Evolutionary conservation across 2,888 invertebrate genomes (phyloP).

Genomic region (Eristalis intricaria): DNA sequence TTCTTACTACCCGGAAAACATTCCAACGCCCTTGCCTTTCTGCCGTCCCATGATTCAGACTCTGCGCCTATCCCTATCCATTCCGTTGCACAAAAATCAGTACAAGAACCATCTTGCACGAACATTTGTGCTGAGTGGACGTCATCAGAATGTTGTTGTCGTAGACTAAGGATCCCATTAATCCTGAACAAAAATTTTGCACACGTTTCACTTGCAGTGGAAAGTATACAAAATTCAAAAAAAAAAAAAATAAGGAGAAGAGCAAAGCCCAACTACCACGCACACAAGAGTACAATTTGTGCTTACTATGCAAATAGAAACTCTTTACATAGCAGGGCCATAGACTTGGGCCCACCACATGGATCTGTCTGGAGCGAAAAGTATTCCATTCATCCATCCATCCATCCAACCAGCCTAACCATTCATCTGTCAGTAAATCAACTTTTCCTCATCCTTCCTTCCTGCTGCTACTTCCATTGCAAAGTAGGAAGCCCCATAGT

Average conservation of each 20-base stretch:
- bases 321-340: constrained; percentile 5
- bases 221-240: not conserved
- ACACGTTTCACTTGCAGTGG: constrained; percentile 54
- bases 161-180: constrained; percentile 40
- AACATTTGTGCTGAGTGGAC: constrained; percentile 29
- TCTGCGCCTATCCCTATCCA: not conserved
- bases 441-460: constrained; percentile 33
- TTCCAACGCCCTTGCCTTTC: not conserved
- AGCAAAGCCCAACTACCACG: constrained; percentile 18
- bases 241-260: not conserved
- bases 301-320: constrained; percentile 52
- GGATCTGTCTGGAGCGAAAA: constrained; percentile 38
- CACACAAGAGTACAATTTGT: constrained; percentile 33
- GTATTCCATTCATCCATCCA: constrained; percentile 41
- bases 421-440: constrained; percentile 62
- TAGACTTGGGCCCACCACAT: constrained; percentile 28
- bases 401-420: constrained; percentile 32
- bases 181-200: constrained; percentile 30
- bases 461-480: not conserved
- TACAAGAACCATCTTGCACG: constrained; percentile 32
- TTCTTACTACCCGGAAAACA: constrained; percentile 36
- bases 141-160: constrained; percentile 1
- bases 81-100: constrained; percentile 42
- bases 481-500: not conserved
- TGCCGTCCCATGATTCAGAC: not conserved